phyloP scores from a whole-genome alignment of 2,113 vertebrate genomes.

The Phyllostomus discolor region DNA sequence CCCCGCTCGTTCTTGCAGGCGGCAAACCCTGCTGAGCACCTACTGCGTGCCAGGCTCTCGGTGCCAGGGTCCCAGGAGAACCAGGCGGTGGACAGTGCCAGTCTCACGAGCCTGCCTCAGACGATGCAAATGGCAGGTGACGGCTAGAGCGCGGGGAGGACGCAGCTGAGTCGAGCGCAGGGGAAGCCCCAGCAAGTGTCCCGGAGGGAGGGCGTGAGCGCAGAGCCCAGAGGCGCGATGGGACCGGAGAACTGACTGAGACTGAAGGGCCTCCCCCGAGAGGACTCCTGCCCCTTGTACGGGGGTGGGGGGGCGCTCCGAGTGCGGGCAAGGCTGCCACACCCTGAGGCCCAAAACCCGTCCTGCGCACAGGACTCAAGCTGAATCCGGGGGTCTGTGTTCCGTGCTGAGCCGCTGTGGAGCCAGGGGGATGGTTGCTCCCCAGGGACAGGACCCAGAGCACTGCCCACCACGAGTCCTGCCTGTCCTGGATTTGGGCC shows the following conservation, averaged over 20 bases:
- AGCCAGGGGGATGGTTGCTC: fast-evolving
- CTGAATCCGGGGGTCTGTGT: too few species aligned
- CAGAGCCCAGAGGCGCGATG: fast-evolving
- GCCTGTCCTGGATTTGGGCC: fast-evolving
- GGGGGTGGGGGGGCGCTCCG: neutral
- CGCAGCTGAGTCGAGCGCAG: fast-evolving
- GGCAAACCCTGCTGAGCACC: fast-evolving
- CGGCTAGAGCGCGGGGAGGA: neutral
- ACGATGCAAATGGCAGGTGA: neutral
- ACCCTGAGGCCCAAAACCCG: neutral
- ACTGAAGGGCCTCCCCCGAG: neutral
- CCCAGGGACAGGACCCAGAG: neutral
- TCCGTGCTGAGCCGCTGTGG: neutral
- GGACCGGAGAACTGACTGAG: neutral
- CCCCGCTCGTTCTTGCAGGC: too few species aligned
- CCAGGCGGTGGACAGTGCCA: fast-evolving
- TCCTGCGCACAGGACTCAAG: neutral
- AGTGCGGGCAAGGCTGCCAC: fast-evolving
- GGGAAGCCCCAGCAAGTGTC: neutral
- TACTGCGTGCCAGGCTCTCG: neutral
- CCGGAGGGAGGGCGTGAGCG: neutral
- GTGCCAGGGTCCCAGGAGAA: neutral
- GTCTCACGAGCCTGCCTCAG: neutral
- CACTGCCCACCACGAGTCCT: fast-evolving
- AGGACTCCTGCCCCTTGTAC: neutral